These are phyloP conservation scores for Molossus alvarezi DNA, from an alignment of 2,797 vertebrate species.

Conservation along the genomic window DNA sequence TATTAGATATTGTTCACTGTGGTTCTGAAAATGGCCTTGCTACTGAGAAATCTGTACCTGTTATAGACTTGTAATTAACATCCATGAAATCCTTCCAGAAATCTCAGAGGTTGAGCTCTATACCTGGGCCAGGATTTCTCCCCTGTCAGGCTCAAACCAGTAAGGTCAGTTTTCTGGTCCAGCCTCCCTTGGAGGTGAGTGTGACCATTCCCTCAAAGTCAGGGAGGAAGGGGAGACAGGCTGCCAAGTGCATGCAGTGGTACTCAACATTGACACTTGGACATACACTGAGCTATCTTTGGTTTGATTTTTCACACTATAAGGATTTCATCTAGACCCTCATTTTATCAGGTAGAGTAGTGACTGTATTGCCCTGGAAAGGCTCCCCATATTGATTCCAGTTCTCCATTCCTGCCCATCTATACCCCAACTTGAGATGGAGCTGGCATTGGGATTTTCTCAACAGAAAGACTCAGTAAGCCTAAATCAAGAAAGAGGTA, in stretches of 20 bases:
- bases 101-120: background rate
- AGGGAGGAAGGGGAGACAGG: background rate
- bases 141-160: background rate
- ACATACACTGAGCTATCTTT: background rate
- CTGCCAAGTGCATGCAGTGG: fast-evolving
- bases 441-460: background rate
- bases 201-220: background rate
- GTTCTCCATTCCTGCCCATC: background rate
- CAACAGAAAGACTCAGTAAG: background rate
- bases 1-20: background rate
- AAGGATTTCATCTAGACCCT: background rate
- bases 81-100: background rate
- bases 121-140: background rate
- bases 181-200: background rate
- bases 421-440: background rate
- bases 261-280: background rate
- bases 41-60: background rate
- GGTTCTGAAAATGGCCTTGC: background rate
- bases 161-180: background rate
- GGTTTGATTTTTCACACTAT: background rate
- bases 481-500: background rate
- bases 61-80: background rate
- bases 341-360: background rate
- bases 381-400: background rate
- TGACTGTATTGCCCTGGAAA: background rate